A percentile compares a stretch with the other conserved stretches of the same genome.
Conservation (phyloP, 2,113 vertebrate species). For the Colius striatus region DNA sequence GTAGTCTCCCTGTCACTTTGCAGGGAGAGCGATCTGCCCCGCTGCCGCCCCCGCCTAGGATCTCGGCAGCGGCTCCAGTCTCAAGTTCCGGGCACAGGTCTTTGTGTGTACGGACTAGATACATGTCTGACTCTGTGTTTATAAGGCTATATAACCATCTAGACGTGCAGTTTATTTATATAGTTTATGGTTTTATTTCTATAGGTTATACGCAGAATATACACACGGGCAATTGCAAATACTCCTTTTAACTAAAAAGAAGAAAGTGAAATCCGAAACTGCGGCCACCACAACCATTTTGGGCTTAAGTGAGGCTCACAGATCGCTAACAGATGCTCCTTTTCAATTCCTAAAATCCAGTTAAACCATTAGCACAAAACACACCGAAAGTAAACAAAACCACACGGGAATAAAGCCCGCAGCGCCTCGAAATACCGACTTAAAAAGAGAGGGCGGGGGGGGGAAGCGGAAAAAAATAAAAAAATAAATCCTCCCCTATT, state of each 20-base stretch:
- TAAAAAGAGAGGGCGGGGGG: not conserved
- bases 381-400: constrained; percentile 13
- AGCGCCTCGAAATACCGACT: not conserved
- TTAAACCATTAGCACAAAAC: constrained; percentile 53
- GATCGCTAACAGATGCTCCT: constrained; percentile 40
- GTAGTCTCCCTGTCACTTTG: not conserved
- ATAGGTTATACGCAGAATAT: not conserved
- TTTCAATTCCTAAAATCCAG: constrained; percentile 41
- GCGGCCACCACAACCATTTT: constrained; percentile 60
- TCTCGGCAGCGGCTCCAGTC: not conserved
- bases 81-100: constrained; percentile 43
- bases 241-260: constrained; percentile 55
- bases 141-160: not conserved
- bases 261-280: constrained; percentile 70
- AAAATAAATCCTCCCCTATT: not conserved
- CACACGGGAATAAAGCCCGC: not conserved
- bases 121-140: not conserved
- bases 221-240: constrained; percentile 30
- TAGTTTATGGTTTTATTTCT: constrained; percentile 43
- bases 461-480: rapidly evolving
- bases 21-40: not conserved
- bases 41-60: not conserved
- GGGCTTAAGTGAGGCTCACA: constrained; percentile 57
- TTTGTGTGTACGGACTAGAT: constrained; percentile 51
- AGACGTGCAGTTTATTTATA: constrained; percentile 1